phyloP scores from a whole-genome alignment of 2,113 vertebrate genomes.

The Zootoca vivipara region DNA sequence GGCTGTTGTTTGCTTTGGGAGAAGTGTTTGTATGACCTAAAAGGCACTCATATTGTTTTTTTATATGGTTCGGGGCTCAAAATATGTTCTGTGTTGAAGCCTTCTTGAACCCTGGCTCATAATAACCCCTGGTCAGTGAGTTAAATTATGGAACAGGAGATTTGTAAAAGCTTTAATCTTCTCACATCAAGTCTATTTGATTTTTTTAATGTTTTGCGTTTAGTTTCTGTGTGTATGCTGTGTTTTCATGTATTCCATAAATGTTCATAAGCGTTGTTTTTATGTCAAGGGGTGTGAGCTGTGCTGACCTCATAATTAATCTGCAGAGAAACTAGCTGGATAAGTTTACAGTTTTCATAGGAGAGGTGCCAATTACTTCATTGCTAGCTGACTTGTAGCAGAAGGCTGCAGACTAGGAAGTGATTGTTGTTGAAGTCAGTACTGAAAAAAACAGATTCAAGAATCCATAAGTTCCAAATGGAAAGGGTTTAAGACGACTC shows the following conservation, averaged over 20 bases:
- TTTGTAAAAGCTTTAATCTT: neutral
- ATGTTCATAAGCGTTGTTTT: neutral
- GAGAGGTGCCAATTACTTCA: slow-evolving; percentile 18
- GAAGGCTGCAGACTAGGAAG: neutral
- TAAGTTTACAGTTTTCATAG: slow-evolving; percentile 10
- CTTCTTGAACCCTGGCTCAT: neutral
- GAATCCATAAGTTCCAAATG: neutral
- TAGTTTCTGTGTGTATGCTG: neutral
- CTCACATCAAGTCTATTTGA: neutral
- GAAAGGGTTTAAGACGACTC: neutral
- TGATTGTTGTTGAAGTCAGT: neutral
- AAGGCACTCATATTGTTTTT: neutral
- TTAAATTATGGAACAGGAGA: neutral
- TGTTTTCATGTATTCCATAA: neutral
- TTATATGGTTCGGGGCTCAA: neutral
- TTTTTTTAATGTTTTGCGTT: neutral
- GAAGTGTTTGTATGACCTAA: neutral
- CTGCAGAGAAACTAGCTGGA: neutral
- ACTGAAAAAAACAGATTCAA: neutral
- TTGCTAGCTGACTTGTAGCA: neutral
- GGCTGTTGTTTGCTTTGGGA: neutral
- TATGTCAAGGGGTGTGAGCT: neutral
- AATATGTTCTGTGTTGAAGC: neutral
- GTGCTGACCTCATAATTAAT: slow-evolving; percentile 31
- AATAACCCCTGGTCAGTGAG: neutral